Conservation (phyloP, 2,888 invertebrate genomes). For the Vanessa cardui region DNA sequence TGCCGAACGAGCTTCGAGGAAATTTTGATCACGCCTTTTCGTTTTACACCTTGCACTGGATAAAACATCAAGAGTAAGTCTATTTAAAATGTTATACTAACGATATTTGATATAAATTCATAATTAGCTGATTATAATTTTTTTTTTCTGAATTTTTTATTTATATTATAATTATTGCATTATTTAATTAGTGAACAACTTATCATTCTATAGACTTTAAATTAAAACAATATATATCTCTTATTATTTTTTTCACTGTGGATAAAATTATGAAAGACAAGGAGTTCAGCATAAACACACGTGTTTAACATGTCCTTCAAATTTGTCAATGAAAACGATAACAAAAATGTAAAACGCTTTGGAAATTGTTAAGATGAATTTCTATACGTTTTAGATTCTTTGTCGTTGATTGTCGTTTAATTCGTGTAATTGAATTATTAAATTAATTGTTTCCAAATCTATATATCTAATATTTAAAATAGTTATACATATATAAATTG, state of each 20-base stretch:
- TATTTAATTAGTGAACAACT: too few species aligned
- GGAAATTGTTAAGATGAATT: not conserved
- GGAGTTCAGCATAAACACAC: not conserved
- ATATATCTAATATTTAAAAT: too few species aligned
- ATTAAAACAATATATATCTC: not conserved
- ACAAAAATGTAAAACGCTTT: not conserved
- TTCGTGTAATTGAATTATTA: not conserved
- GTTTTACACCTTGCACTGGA: slow-evolving; percentile 92
- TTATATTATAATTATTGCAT: not conserved
- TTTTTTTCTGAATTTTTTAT: not conserved
- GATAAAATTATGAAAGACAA: not conserved
- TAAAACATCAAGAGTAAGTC: slow-evolving; percentile 86
- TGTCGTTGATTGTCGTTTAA: not conserved
- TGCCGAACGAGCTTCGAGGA: slow-evolving; percentile 73
- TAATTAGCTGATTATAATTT: too few species aligned
- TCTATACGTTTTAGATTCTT: not conserved
- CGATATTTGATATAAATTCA: too few species aligned
- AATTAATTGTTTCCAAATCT: not conserved
- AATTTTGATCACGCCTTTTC: slow-evolving; percentile 88
- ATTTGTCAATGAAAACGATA: slow-evolving; percentile 1
- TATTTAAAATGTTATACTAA: not conserved
- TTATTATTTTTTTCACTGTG: not conserved
- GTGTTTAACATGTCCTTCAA: slow-evolving; percentile 25
- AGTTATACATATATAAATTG: too few species aligned
- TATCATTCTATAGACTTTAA: too few species aligned